Percentiles rank a stretch among this genome's conserved stretches.
Conservation (phyloP, 2,113 vertebrate species). For the Galbula dea region DNA sequence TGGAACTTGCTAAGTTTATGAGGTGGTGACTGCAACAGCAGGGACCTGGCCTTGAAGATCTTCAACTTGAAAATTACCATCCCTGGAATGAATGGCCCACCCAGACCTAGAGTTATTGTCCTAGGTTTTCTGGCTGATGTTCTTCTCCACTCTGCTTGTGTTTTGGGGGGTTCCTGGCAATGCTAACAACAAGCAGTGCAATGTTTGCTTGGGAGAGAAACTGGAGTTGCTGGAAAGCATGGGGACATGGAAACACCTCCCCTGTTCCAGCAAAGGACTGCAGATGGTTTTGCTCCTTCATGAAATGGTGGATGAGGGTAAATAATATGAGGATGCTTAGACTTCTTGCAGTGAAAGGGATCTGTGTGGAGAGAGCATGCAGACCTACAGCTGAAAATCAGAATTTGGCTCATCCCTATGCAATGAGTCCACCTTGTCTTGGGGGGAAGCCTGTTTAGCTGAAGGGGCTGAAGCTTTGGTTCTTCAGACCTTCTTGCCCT, state of each 20-base stretch:
- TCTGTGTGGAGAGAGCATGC: no score
- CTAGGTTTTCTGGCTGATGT: not conserved
- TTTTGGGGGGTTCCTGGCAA: not conserved
- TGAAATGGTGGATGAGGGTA: not conserved
- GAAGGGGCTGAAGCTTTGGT: not conserved
- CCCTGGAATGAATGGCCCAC: not conserved
- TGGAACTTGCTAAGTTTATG: conserved; percentile 37
- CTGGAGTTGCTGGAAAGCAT: not conserved
- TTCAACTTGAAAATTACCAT: not conserved
- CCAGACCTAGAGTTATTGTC: not conserved
- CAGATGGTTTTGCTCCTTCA: not conserved
- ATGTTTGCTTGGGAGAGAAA: not conserved
- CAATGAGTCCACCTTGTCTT: not conserved
- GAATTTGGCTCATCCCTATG: not conserved
- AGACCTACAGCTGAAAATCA: not conserved
- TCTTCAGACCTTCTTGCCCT: no score
- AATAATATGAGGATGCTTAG: not conserved
- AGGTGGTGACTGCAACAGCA: conserved; percentile 7
- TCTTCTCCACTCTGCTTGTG: not conserved
- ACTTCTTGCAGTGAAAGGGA: not conserved
- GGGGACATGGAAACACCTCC: not conserved
- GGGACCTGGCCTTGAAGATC: not conserved
- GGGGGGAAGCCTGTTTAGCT: not conserved
- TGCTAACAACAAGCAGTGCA: not conserved
- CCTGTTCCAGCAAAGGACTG: not conserved